Evolutionary conservation across 2,888 invertebrate species (phyloP), one percentile per base, ranked within the genome.

Genomic region (Zele albiditarsus): DNA sequence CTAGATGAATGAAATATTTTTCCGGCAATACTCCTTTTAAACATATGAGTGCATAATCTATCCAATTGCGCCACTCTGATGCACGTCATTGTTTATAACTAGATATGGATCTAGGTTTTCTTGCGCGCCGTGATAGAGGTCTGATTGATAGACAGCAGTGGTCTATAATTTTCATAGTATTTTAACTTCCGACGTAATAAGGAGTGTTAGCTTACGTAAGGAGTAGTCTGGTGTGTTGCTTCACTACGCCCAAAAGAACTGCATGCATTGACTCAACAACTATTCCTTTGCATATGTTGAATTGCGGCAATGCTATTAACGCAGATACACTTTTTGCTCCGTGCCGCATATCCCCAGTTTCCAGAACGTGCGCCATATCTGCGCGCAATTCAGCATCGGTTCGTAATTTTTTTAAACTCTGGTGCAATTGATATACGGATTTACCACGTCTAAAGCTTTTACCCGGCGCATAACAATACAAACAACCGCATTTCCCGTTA

Each of bases 211-310:
- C 6, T 57, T 31, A 46, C 53, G 25, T 62, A 3, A 77, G 31
- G 14, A 74, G 38, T 63, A 77, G 28, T 31, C 27, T 46, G 14
- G 69, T 69, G 10, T 69, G 38, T 60, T 71, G 62, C 27, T 77
- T 72, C 6, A 66, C 70, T 20, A 75, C 77, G 16, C 77, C 77
- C 28, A 76, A 53, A 46, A 66, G 38, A 20, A 77, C 72, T 28
- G 67, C 67, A 38, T 75, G 77, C 77, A 77, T 75, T 8, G 38
- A 46, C 3, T 77, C 77, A 27, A 70, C 73, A 3, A 74, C 66
- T 4, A 75, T 25, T 27, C 77, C 77, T n/a, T 27, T 58, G 14
- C 4, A 25, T 16, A 74, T 49, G 73, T 75, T 68, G 33, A 77
- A 77, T 70, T 63, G 31, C 4, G 65, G 74, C 3, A 74, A 14